Percentiles rank a stretch among this genome's conserved stretches.
Evolutionary conservation across 2,888 invertebrate species (phyloP).

Genomic region (Melinopterus prodromus): DNA sequence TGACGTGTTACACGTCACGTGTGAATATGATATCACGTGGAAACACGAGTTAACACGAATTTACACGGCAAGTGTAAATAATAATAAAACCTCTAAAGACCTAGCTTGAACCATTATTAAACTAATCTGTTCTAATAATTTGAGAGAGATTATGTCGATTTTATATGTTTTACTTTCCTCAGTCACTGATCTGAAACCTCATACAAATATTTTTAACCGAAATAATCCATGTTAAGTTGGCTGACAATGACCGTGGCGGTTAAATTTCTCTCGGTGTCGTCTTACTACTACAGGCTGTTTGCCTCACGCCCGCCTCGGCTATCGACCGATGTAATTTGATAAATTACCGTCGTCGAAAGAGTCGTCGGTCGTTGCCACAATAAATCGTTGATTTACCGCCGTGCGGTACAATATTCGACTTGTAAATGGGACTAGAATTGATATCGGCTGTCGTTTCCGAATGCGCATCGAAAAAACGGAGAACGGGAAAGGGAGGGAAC

Average conservation of each 20-base stretch:
- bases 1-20: too few species aligned
- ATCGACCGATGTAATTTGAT: constrained; percentile 4
- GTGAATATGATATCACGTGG: too few species aligned
- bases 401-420: constrained; percentile 27
- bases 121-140: too few species aligned
- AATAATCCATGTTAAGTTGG: background rate
- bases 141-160: too few species aligned
- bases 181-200: too few species aligned
- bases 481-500: background rate
- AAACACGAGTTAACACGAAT: too few species aligned
- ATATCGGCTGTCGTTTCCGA: constrained; percentile 20
- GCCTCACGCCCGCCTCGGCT: background rate
- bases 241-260: background rate
- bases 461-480: background rate
- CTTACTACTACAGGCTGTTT: background rate
- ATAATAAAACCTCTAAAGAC: too few species aligned
- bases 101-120: too few species aligned
- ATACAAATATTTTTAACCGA: background rate
- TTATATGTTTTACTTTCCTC: too few species aligned
- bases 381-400: constrained; percentile 34
- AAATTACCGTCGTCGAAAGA: background rate
- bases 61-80: too few species aligned
- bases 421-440: constrained; percentile 34
- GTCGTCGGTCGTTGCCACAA: constrained; percentile 16
- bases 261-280: background rate